Evolutionary conservation across 2,113 vertebrate species (phyloP), one percentile per base, ranked within the genome.

Genomic region (Pomatostomus ruficeps): DNA sequence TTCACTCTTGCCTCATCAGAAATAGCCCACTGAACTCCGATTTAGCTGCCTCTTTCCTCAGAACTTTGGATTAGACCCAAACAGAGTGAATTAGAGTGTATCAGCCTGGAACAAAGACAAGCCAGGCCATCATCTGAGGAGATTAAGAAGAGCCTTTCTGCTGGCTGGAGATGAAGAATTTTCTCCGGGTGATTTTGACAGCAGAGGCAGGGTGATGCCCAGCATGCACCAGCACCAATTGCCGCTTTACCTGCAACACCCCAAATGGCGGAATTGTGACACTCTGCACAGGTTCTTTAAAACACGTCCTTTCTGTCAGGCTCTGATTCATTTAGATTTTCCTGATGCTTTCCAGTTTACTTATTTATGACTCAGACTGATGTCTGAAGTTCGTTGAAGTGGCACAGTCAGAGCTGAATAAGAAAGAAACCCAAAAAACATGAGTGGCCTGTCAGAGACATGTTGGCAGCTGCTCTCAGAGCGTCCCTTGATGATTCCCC

Each of bases 61-160:
- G 85, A 96, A 66, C n/a, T 79, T 93, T 94, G 91, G 78, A 85
- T 68, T 40, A 74, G n/a, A 78, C 85, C 51, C 71, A 92, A 54
- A 54, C 48, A 91, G 66, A 78, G 73, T 87, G 78, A 90, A 85
- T 94, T 84, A 81, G 89, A 93, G 83, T 77, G 76, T 63, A 90
- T 84, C 62, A 75, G 92, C 72, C 93, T 90, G 85, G 89, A 95
- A 95, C 33, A 48, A 93, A 94, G 82, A 72, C 85, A 90, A 91
- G 66, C 62, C 79, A 84, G 75, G 43, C 67, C 74, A 86, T 89
- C 85, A 85, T 89, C 59, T 67, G 38, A 89, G 67, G 91, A 79
- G 82, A 96, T 91, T 87, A 91, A 36, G 92, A 81, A 68, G 49
- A 92, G 80, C 45, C 76, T 91, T 85, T 95, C 55, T 88, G 79